Base-by-base conservation (phyloP, 2,113 vertebrate genomes). In the Thomomys bottae region DNA sequence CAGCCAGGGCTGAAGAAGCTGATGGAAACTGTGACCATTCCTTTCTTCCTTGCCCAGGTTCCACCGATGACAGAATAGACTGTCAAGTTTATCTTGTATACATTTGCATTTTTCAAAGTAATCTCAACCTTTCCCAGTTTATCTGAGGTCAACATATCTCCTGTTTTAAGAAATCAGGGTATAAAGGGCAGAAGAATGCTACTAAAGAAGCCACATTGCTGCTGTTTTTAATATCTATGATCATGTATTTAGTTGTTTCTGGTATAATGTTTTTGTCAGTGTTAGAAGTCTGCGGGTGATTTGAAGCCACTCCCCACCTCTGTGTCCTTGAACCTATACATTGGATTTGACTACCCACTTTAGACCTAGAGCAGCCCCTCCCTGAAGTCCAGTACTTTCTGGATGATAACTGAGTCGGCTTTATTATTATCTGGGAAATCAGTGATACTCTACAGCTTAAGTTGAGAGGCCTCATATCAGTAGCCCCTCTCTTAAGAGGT, bases 401-500 rank as follows among this genome's bases (percentile, higher is more conserved):
- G 4, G 8, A 12, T 59, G 34, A 92, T 70, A 95, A 95, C 28
- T 5, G 40, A 28, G 71, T 77, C 34, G 15, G 49, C 18, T 12
- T 12, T 54, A 15, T 54, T 18, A 54, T 54, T 54, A 15, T 12
- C 49, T 54, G 49, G 10, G 84, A 36, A 4, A 26, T 78, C 91
- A 82, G 45, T 93, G 89, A 87, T 38, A 61, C 18, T 63, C 54
- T n/a, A 17, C 59, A 83, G 76, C 40, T 45, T 75, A 82, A 11
- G 28, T 34, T 90, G 93, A 96, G 84, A 88, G 78, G 64, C 14
- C 64, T 90, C 72, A n/a, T 84, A 96, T 95, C 17, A 95, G 95
- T 94, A 95, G 79, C 77, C 77, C 67, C 63, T 95, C 90, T 96
- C 95, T 93, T 96, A 72, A 97, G 73, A 89, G 76, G 83, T 94